Base-by-base conservation (phyloP, 2,888 invertebrate species). In the Stenchaetothrips biformis region DNA sequence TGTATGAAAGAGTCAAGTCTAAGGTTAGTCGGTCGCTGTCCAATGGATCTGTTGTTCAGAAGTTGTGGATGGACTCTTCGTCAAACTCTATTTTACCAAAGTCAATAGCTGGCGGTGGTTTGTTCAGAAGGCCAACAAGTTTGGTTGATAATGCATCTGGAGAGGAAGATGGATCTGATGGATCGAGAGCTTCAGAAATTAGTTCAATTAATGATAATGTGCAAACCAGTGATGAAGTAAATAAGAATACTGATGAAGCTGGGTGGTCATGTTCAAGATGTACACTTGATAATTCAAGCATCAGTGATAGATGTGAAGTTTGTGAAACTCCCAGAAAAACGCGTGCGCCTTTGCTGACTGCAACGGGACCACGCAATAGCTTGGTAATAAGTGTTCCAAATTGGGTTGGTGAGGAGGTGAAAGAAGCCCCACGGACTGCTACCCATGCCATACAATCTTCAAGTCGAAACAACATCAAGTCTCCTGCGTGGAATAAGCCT, bases 261-360 rank as follows among this genome's bases (percentile, higher is more conserved):
- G 86, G 86, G 25, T 88, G 88, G 88, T 86, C 86, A 78, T 88
- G 88, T 82, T 86, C 86, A 82, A 85, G 85, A 84, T 95, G 95
- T 85, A 95, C 95, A 0, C 87, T 94, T 59, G 90, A 93, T 83
- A 95, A 95, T 87, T 89, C 91, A 80, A 90, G 90, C 0, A 89
- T 90, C 48, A 88, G 90, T 82, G 90, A 90, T 8, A 89, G 92
- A 82, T 95, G 95, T 86, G 92, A 92, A 84, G 92, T 93, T 0
- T 95, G 95, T 84, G 90, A 93, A 83, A 90, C 93, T 0, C 94
- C 94, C 0, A 88, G 91, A 83, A 88, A 84, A 82, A 82, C 84
- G 25, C 84, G 83, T 81, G 82, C 83, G 77, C 82, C 84, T 21
- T 79, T 81, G 74, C 82, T 80, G 67, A 25, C 80, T 16, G 80